These are phyloP conservation scores for Acleris laterana DNA, from an alignment of 2,888 invertebrate genomes.

Conservation along the genomic window DNA sequence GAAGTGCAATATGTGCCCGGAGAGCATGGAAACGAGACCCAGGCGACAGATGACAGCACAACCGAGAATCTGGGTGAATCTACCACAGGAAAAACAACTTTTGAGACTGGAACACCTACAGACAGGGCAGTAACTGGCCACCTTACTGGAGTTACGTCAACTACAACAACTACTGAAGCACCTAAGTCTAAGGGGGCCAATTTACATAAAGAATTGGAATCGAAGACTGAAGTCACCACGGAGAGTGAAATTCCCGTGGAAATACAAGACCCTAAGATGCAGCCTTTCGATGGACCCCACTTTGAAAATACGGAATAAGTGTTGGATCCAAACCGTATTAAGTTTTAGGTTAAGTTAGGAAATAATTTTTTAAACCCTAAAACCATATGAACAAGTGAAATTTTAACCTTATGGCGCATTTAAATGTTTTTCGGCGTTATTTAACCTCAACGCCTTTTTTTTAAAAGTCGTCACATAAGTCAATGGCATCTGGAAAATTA, in stretches of 20 bases:
- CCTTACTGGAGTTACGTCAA: too few relatives aligned
- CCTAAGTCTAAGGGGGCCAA: not conserved
- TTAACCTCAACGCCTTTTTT: too few relatives aligned
- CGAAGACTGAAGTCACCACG: not conserved
- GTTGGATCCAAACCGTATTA: too few relatives aligned
- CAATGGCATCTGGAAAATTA: too few relatives aligned
- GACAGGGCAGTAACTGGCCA: not conserved
- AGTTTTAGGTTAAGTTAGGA: too few relatives aligned
- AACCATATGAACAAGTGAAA: too few relatives aligned
- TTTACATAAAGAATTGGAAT: not conserved
- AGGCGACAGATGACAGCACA: not conserved
- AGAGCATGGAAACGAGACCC: too few relatives aligned
- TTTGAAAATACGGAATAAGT: too few relatives aligned
- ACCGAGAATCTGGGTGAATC: not conserved
- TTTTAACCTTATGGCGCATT: too few relatives aligned
- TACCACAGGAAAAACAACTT: not conserved
- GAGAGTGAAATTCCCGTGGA: constrained; percentile 2
- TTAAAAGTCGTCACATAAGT: too few relatives aligned
- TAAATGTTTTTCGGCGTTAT: too few relatives aligned
- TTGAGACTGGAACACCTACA: not conserved
- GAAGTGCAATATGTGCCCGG: not conserved
- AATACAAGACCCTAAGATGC: not conserved
- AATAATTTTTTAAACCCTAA: too few relatives aligned
- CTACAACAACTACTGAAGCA: not conserved
- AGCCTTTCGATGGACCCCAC: not conserved